Percentiles rank a stretch among this genome's conserved stretches.
phyloP scores from a whole-genome alignment of 1,140 invertebrate species.

The Anoplophora glabripennis region DNA sequence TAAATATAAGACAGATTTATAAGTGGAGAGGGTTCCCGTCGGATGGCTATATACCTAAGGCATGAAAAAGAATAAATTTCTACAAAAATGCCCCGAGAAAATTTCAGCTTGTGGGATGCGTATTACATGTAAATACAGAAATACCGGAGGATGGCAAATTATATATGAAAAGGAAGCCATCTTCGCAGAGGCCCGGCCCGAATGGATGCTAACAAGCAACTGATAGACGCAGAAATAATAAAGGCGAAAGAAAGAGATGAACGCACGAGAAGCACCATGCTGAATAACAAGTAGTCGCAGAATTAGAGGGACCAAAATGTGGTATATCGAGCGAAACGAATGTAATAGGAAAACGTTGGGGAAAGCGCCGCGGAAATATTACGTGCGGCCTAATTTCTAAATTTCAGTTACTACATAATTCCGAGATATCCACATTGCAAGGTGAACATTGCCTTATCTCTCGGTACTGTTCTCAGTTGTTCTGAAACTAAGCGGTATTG shows the following conservation, averaged over 20 bases:
- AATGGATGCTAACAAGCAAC: constrained; percentile 14
- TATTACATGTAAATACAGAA: constrained; percentile 16
- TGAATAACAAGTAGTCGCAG: constrained; percentile 22
- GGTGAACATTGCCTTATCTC: too few relatives aligned
- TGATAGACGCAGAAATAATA: constrained; percentile 5
- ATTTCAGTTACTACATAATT: constrained; percentile 12
- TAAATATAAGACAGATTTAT: constrained; percentile 23
- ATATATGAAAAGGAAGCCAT: not conserved
- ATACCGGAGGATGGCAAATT: constrained; percentile 14
- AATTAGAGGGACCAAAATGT: constrained; percentile 32
- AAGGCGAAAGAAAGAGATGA: constrained; percentile 12
- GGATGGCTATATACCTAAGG: constrained; percentile 6
- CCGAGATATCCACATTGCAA: not conserved
- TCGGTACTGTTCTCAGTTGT: too few relatives aligned
- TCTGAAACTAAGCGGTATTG: too few relatives aligned
- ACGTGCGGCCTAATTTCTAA: constrained; percentile 19
- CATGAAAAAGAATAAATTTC: constrained; percentile 18
- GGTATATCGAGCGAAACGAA: constrained; percentile 32
- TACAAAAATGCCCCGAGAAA: constrained; percentile 1
- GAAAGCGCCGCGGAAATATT: constrained; percentile 27
- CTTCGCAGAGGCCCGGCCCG: not conserved
- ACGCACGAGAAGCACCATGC: constrained; percentile 6
- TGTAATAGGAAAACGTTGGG: constrained; percentile 23
- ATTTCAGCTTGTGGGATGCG: constrained; percentile 12
- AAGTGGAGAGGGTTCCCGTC: constrained; percentile 15